These are phyloP conservation scores for Halocynthia aurantium DNA, from an alignment of 23 tunicate genomes.

Conservation along the genomic window DNA sequence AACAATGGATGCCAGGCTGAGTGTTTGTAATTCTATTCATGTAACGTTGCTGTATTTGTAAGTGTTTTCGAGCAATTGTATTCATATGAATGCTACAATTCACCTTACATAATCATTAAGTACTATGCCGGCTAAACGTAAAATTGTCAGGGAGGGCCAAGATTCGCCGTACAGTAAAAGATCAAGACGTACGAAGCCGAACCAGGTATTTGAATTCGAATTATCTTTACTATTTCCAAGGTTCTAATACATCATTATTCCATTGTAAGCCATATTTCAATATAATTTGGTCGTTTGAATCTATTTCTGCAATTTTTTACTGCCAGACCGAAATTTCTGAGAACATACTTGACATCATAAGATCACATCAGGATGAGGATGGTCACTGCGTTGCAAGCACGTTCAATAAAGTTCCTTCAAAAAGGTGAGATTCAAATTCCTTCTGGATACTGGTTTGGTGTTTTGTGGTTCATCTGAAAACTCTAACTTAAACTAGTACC, in stretches of 20 bases:
- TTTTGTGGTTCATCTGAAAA: background rate
- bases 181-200: conserved; percentile 48
- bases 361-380: conserved; percentile 51
- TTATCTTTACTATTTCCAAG: too few species aligned
- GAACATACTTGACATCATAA: conserved; percentile 41
- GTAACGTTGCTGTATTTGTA: too few species aligned
- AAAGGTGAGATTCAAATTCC: conserved; percentile 41
- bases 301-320: background rate
- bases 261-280: background rate
- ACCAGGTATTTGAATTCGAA: conserved; percentile 41
- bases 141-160: conserved; percentile 36
- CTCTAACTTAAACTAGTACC: background rate
- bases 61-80: too few species aligned
- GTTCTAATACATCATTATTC: too few species aligned
- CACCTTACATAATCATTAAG: too few species aligned
- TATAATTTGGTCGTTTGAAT: background rate
- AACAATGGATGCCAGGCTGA: too few species aligned
- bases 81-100: too few species aligned
- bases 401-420: conserved; percentile 72
- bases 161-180: conserved; percentile 88
- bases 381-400: conserved; percentile 33
- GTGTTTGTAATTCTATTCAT: too few species aligned
- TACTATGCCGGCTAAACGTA: conserved; percentile 70
- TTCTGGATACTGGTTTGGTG: background rate
- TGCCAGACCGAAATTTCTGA: conserved; percentile 70